Base-by-base conservation (phyloP, 2,113 vertebrate genomes). In the Pyxicephalus adspersus region DNA sequence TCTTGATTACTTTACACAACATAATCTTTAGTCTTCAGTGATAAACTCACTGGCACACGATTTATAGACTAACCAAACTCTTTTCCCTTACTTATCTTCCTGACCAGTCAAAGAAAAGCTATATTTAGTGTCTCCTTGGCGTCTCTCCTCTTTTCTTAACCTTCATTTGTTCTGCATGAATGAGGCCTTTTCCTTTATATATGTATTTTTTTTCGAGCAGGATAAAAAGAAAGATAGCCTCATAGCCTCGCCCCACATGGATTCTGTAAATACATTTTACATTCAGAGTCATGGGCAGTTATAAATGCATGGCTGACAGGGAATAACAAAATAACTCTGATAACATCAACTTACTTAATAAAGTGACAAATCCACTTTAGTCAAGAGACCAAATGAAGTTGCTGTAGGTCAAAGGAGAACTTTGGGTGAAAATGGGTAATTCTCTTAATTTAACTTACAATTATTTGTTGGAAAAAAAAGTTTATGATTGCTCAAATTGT, bases 61-160 rank as follows among this genome's bases (percentile, higher is more conserved):
- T 89, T 91, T 91, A 91, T 86, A 89, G 90, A 86, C 86, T 85
- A 91, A 92, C 84, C 91, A 90, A 89, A 84, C 87, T 90, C 61
- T 83, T 88, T 85, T 83, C 75, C 82, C 86, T 85, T 83, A 86
- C 89, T 92, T 94, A 93, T 91, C 90, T 93, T 85, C 79, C 81
- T 68, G 83, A 88, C 83, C 86, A 87, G 88, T 86, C 87, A 90
- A 87, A 86, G 84, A 79, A 90, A 88, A 84, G 68, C 86, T 88
- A 88, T 86, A 87, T 86, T 87, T 86, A 86, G 86, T 87, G 89
- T 88, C 87, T 90, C 87, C 81, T 87, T 86, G 85, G 87, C 85
- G 83, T 87, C 91, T 86, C 77, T 75, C 77, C 81, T 76, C 57
- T 11, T 29, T 13, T 23, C 22, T 0, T 74, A 66, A 73, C 80